These are phyloP conservation scores for Heterodera schachtii DNA, from an alignment of 1,140 invertebrate species.

Conservation along the genomic window DNA sequence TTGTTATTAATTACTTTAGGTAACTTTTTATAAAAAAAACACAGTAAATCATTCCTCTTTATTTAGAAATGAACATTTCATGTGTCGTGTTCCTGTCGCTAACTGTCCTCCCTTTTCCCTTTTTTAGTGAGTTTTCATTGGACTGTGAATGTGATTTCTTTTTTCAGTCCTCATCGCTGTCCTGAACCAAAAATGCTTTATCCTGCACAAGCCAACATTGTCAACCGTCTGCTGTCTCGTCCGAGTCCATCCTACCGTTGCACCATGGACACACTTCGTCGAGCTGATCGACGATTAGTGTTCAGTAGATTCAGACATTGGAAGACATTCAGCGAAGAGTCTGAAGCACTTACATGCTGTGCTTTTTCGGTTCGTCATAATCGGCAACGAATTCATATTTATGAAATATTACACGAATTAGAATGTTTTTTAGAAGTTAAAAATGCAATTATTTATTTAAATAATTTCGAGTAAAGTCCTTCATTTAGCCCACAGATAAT, in stretches of 20 bases:
- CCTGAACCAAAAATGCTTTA: constrained; percentile 78
- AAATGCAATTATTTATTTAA: no score
- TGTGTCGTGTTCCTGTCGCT: constrained; percentile 70
- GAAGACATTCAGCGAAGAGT: constrained; percentile 79
- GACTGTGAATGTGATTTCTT: not conserved
- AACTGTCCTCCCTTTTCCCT: constrained; percentile 72
- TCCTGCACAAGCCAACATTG: constrained; percentile 75
- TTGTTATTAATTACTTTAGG: constrained; percentile 63
- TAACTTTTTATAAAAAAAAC: constrained; percentile 29
- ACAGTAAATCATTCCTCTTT: not conserved
- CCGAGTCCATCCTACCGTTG: constrained; percentile 45
- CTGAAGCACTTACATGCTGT: constrained; percentile 81
- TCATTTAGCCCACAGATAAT: constrained; percentile 75
- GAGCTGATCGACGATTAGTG: constrained; percentile 78
- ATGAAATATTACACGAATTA: no score
- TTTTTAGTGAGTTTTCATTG: constrained; percentile 55
- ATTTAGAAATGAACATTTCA: constrained; percentile 76
- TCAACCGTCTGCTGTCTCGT: constrained; percentile 58
- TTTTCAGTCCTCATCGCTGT: constrained; percentile 82
- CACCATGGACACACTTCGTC: constrained; percentile 52
- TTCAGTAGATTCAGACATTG: constrained; percentile 87
- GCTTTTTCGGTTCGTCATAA: constrained; percentile 74
- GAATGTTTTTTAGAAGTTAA: no score
- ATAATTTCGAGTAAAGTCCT: no score
- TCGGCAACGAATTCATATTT: not conserved